Percentiles rank a stretch among this genome's conserved stretches.
Conservation (phyloP, 2,888 invertebrate species). For the Keiferia lycopersicella region DNA sequence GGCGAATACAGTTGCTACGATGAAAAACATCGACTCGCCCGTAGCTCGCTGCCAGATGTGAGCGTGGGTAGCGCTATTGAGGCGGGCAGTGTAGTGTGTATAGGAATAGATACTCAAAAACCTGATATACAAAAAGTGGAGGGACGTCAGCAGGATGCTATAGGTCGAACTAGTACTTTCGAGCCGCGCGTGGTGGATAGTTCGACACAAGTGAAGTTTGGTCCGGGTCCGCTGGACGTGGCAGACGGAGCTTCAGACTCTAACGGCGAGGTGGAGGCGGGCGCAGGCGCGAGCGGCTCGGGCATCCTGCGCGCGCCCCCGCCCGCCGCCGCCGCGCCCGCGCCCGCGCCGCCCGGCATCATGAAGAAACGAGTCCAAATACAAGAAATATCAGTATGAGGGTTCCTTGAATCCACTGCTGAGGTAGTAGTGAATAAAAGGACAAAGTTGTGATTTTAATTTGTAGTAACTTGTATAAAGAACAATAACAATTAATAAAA, state of each 20-base stretch:
- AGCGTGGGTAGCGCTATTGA: conserved; percentile 84
- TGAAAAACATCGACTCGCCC: conserved; percentile 81
- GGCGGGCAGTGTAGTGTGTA: conserved; percentile 76
- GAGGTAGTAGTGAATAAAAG: conserved; percentile 73
- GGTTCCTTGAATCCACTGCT: conserved; percentile 65
- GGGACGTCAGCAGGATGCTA: conserved; percentile 56
- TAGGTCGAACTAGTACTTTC: conserved; percentile 74
- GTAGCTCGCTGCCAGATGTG: conserved; percentile 82
- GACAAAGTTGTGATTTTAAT: conserved; percentile 67
- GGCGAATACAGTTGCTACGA: conserved; percentile 86
- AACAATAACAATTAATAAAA: conserved; percentile 23
- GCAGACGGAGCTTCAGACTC: conserved; percentile 71
- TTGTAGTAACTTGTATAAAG: conserved; percentile 46
- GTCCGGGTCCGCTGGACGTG: conserved; percentile 55
- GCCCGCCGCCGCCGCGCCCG: conserved; percentile 58
- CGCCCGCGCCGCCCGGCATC: conserved; percentile 86
- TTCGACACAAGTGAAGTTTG: conserved; percentile 77
- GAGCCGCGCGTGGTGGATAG: conserved; percentile 77
- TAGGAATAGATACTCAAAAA: conserved; percentile 75
- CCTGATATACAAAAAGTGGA: conserved; percentile 77
- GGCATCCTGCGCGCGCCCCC: conserved; percentile 74
- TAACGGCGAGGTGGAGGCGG: conserved; percentile 67
- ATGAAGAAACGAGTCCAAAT: conserved; percentile 95
- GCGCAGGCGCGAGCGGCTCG: conserved; percentile 60
- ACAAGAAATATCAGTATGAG: conserved; percentile 95